phyloP scores from a whole-genome alignment of 2,113 vertebrate genomes.

The Glareola pratincola region DNA sequence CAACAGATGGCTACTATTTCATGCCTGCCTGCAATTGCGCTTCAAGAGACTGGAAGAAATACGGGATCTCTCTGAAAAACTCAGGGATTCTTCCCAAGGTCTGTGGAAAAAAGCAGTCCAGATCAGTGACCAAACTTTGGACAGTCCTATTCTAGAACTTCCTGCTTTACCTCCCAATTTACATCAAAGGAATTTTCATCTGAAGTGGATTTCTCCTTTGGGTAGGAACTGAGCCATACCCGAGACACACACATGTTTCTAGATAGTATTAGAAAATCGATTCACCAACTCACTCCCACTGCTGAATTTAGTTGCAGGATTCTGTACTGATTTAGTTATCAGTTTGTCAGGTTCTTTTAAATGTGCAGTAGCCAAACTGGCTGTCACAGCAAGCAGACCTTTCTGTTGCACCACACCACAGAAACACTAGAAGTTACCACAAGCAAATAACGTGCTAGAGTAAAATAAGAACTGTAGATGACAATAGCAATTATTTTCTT shows the following conservation, averaged over 20 bases:
- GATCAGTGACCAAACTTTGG: background rate
- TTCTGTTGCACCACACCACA: background rate
- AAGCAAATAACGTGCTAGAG: background rate
- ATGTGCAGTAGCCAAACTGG: background rate
- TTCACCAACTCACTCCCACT: background rate
- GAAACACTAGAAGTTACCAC: background rate
- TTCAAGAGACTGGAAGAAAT: background rate
- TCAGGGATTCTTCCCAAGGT: background rate
- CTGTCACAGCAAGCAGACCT: background rate
- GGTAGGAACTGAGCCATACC: background rate
- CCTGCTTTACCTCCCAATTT: background rate
- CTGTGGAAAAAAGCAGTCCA: background rate
- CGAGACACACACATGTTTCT: accelerated
- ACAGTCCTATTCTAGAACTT: background rate
- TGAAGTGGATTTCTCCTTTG: background rate
- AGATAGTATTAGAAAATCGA: background rate
- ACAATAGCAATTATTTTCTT: background rate
- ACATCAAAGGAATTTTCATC: background rate
- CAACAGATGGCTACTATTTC: background rate
- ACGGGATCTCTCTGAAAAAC: background rate
- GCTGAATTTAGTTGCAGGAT: background rate
- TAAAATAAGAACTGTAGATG: background rate
- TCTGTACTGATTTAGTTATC: background rate
- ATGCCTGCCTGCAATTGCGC: background rate
- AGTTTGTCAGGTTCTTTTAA: background rate